Evolutionary conservation across 2,888 invertebrate species (phyloP).

Genomic region (Galeopsomyia nigrocyanea): DNA sequence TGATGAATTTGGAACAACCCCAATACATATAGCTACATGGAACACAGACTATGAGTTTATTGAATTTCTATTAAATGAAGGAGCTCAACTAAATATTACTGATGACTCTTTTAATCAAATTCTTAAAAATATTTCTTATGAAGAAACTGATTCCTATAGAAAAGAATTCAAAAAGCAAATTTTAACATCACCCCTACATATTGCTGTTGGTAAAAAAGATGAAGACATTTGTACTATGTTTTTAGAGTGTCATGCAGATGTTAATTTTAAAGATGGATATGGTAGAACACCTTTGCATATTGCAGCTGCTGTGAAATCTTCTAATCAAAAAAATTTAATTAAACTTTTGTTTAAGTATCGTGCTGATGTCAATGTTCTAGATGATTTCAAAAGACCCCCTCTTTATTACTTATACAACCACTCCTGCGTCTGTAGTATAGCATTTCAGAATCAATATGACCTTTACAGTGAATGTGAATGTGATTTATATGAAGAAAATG

Average conservation of each 20-base stretch:
- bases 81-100: constrained; percentile 11
- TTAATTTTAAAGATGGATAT: constrained; percentile 35
- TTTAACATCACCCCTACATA: constrained; percentile 41
- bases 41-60: constrained; percentile 15
- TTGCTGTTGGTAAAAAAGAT: constrained; percentile 37
- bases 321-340: constrained; percentile 21
- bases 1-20: constrained; percentile 37
- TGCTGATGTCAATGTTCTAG: constrained; percentile 29
- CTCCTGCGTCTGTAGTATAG: constrained; percentile 33
- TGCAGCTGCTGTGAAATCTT: constrained; percentile 27
- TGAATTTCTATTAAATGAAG: constrained; percentile 23
- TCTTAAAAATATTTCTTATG: background rate
- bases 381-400: constrained; percentile 32
- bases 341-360: constrained; percentile 29
- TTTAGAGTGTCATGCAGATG: constrained; percentile 31
- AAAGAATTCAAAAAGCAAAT: constrained; percentile 21
- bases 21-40: constrained; percentile 40
- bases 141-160: constrained; percentile 14
- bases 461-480: constrained; percentile 38
- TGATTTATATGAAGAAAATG: constrained; percentile 26
- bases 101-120: background rate
- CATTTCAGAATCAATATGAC: constrained; percentile 36
- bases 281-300: constrained; percentile 34
- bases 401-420: constrained; percentile 33
- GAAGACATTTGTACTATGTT: constrained; percentile 9